A percentile compares a stretch with the other conserved stretches of the same genome.
phyloP scores from a whole-genome alignment of 2,888 invertebrate genomes.

The Chouioia cunea region DNA sequence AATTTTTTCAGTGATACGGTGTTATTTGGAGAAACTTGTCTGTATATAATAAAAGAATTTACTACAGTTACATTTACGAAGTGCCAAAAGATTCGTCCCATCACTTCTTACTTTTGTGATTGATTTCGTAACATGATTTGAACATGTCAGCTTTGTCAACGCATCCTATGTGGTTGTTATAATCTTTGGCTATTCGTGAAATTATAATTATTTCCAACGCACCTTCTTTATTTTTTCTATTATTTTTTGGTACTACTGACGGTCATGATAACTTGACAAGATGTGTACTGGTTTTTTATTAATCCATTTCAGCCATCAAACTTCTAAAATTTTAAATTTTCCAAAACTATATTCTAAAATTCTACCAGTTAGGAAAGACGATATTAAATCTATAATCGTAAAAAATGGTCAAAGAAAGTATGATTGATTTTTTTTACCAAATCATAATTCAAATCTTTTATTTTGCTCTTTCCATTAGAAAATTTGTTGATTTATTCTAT shows the following conservation, averaged over 20 bases:
- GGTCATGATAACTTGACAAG: conserved; percentile 52
- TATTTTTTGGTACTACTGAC: conserved; percentile 42
- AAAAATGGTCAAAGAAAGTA: no score
- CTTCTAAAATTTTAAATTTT: no score
- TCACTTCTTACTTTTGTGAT: conserved; percentile 58
- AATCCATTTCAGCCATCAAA: conserved; percentile 58
- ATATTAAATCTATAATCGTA: no score
- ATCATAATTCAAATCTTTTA: no score
- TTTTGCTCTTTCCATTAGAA: no score
- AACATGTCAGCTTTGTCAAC: conserved; percentile 57
- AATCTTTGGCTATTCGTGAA: conserved; percentile 53
- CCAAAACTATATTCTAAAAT: no score
- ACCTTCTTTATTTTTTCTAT: conserved; percentile 53
- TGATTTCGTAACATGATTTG: conserved; percentile 51
- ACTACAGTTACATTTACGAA: conserved; percentile 18
- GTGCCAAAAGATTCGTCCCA: conserved; percentile 56
- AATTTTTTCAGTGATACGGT: conserved; percentile 3
- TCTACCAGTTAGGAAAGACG: no score
- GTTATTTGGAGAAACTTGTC: background rate
- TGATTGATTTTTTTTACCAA: no score
- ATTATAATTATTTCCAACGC: conserved; percentile 49
- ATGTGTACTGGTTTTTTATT: conserved; percentile 53
- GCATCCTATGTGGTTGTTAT: conserved; percentile 56
- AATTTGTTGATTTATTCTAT: no score
- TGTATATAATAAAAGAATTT: conserved; percentile 18